Evolutionary conservation across 2,113 vertebrate genomes (phyloP).

Genomic region (Accipiter cooperii): DNA sequence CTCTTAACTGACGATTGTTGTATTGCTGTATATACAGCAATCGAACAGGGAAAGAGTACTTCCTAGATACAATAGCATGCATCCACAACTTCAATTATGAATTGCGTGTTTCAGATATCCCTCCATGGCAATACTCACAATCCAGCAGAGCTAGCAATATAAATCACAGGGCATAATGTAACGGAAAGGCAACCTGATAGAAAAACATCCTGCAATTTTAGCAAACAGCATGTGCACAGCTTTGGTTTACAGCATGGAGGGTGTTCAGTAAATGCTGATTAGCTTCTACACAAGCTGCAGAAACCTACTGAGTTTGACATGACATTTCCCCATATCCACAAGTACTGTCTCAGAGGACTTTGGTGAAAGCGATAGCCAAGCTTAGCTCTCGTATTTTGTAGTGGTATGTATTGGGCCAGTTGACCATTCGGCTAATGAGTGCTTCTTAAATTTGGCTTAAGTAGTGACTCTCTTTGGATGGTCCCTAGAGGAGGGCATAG

Average conservation of each 20-base stretch:
- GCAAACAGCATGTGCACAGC: conserved; percentile 1
- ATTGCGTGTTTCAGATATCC: not conserved
- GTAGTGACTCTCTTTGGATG: not conserved
- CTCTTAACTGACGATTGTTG: not conserved
- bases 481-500: not conserved
- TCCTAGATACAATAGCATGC: not conserved
- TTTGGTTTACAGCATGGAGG: not conserved
- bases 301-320: not conserved
- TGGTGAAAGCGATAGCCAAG: not conserved
- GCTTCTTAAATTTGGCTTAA: not conserved
- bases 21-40: not conserved
- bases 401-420: not conserved
- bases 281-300: not conserved
- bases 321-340: not conserved
- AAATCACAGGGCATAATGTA: conserved; percentile 32
- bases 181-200: conserved; percentile 1
- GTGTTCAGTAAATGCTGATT: conserved; percentile 1
- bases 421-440: accelerated
- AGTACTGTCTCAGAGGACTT: not conserved
- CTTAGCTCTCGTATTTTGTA: not conserved
- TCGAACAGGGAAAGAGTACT: accelerated
- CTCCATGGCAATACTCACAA: conserved; percentile 13
- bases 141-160: conserved; percentile 28
- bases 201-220: conserved; percentile 46
- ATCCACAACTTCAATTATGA: not conserved